phyloP scores from a whole-genome alignment of 2,888 invertebrate species.

The Mythimna vitellina region DNA sequence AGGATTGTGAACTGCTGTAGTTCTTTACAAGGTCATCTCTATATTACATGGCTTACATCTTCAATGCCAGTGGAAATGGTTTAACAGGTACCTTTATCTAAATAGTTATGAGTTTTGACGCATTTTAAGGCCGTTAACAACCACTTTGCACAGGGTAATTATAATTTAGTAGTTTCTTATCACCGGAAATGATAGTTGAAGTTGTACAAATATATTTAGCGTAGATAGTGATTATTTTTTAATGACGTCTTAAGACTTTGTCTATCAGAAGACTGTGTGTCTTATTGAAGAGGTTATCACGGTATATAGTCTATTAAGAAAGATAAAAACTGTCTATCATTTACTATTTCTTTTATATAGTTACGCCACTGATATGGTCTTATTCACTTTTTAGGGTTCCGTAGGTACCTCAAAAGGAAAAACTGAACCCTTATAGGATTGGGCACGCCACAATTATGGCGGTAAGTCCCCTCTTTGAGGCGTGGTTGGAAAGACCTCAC shows the following conservation, averaged over 20 bases:
- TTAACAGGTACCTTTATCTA: conserved; percentile 17
- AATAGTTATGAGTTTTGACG: conserved; percentile 6
- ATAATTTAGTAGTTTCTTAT: conserved; percentile 34
- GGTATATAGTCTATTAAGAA: background rate
- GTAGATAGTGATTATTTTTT: conserved; percentile 1
- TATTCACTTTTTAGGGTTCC: no score
- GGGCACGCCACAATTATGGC: no score
- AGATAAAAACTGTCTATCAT: background rate
- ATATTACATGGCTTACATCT: background rate
- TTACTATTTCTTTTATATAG: no score
- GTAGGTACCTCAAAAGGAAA: no score
- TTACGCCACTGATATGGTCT: no score
- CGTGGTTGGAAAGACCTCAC: no score
- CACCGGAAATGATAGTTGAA: conserved; percentile 30
- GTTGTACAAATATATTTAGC: conserved; percentile 5
- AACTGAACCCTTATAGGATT: no score
- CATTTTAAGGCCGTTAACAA: conserved; percentile 19
- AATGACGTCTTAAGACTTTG: conserved; percentile 7
- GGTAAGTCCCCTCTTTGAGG: no score
- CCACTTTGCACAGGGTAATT: conserved; percentile 21
- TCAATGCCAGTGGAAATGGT: conserved; percentile 9
- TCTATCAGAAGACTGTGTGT: background rate
- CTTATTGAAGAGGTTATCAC: conserved; percentile 24
- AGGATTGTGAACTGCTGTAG: background rate
- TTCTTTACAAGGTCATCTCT: background rate